Evolutionary conservation across 2,113 vertebrate species (phyloP), one percentile per base, ranked within the genome.

Genomic region (Oreochromis tanganicae): DNA sequence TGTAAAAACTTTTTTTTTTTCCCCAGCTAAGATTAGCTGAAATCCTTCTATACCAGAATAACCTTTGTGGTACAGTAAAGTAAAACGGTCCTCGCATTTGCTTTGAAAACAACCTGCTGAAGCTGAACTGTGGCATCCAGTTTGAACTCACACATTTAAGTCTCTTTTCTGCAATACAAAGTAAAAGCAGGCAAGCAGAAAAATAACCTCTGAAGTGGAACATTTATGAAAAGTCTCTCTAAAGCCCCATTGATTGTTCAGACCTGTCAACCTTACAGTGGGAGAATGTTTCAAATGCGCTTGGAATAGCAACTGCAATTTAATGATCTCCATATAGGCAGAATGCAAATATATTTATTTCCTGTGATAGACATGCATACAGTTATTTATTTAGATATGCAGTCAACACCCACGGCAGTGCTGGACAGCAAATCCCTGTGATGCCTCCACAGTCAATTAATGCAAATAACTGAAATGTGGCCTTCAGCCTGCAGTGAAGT

Each of bases 381-480:
- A 34, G 1, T 75, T 68, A 57, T 81, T 68, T 43, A 83, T 89
- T 46, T 61, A 48, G 29, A 46, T 73, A 16, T 54, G 63, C 79
- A 78, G 24, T 55, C 46, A 59, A 80, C 55, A 84, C 50, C 14
- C 12, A 8, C 19, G 38, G 9, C 11, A 89, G 38, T 27, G 16
- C 9, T 27, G 13, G 43, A 32, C 19, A 17, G 36, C 5, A 81
- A 83, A 83, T 85, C 29, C 36, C 54, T 84, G 50, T 61, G 50
- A 81, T 56, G 71, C 79, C 32, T 80, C 78, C 68, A 68, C 27
- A 14, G 55, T 36, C 41, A 79, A 71, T 88, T 56, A 61, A 86
- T 84, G 61, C 34, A 83, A 79, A 88, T 59, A 80, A 84, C 12
- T 59, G 12, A 87, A 89, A 85, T 2, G 55, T 7, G 46, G 68